Evolutionary conservation across 2,113 vertebrate species (phyloP), one percentile per base, ranked within the genome.

Genomic region (Corythornis madagascariensis): DNA sequence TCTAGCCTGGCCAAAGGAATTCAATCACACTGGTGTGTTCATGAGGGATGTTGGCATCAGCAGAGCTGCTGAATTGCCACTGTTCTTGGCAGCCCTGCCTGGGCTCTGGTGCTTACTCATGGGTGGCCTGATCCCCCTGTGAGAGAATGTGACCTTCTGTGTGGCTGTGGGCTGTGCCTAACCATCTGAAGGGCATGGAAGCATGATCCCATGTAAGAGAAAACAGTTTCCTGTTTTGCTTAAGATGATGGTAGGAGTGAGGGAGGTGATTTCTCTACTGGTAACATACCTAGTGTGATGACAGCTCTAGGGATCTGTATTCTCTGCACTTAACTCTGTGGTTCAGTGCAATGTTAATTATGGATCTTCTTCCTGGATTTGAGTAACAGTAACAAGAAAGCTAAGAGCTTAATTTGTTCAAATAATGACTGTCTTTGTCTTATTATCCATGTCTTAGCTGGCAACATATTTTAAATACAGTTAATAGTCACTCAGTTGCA

Each of bases 151-250:
- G 35, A 65, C 50, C 31, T 33, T 15, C 71, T 45, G 1, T 0
- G 0, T 28, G 69, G 43, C 81, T 43, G 33, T 75, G 35, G 63
- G 57, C 25, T 55, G 11, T 0, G 0, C 56, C 56, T 79, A 66
- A 29, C 66, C 17, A 26, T 61, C 66, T 21, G n/a, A 72, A 72
- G 40, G 66, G n/a, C 26, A 31, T 2, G 4, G 28, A 87, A 56
- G 8, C 0, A 0, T 56, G 53, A 65, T 67, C 20, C 20, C 9
- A 6, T 4, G 13, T 29, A 3, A 7, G 11, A 77, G 35, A 53
- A 81, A 81, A 61, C 1, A 9, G 48, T 31, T 69, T 61, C 57
- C 48, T 85, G 1, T 63, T 87, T 75, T 64, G 31, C 56, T 33
- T 74, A 26, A 74, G 21, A 28, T 71, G 18, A 7, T 33, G 47